Percentiles rank a stretch among this genome's conserved stretches.
Conservation (phyloP, 2,797 vertebrate genomes). For the Cossypha heuglini region DNA sequence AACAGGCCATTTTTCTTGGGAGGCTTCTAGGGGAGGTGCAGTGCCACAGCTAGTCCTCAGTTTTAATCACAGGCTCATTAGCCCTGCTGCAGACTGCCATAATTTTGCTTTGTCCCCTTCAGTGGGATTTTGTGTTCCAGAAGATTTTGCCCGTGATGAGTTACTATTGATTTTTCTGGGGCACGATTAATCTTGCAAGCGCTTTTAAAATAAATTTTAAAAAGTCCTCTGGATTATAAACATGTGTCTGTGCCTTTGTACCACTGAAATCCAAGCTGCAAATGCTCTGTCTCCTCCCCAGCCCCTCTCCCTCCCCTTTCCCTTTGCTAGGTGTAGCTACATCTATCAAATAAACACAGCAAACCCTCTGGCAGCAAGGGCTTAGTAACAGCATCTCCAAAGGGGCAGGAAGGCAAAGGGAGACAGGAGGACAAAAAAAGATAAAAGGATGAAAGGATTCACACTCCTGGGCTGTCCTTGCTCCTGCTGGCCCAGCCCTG, state of each 20-base stretch:
- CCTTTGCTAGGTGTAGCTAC: neutral
- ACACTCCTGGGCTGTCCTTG: neutral
- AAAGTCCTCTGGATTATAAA: neutral
- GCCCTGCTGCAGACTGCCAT: neutral
- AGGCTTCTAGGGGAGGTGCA: neutral
- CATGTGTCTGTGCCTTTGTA: neutral
- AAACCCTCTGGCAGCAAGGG: neutral
- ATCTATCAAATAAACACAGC: neutral
- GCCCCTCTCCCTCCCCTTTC: neutral
- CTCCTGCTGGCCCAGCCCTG: neutral
- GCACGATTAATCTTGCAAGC: slow-evolving; percentile 30
- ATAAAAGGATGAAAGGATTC: neutral
- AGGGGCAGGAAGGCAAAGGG: neutral
- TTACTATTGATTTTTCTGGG: slow-evolving; percentile 43
- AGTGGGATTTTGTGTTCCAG: slow-evolving; percentile 27
- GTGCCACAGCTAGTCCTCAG: neutral
- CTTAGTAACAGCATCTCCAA: neutral
- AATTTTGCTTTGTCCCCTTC: slow-evolving; percentile 30
- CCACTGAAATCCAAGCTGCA: neutral
- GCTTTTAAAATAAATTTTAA: neutral
- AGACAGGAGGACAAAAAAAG: neutral
- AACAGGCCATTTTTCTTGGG: neutral
- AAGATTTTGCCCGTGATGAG: slow-evolving; percentile 44
- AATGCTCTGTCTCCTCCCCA: neutral
- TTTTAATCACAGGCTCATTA: slow-evolving; percentile 54